phyloP scores from a whole-genome alignment of 2,113 vertebrate species.

The Chionodraco myersi region DNA sequence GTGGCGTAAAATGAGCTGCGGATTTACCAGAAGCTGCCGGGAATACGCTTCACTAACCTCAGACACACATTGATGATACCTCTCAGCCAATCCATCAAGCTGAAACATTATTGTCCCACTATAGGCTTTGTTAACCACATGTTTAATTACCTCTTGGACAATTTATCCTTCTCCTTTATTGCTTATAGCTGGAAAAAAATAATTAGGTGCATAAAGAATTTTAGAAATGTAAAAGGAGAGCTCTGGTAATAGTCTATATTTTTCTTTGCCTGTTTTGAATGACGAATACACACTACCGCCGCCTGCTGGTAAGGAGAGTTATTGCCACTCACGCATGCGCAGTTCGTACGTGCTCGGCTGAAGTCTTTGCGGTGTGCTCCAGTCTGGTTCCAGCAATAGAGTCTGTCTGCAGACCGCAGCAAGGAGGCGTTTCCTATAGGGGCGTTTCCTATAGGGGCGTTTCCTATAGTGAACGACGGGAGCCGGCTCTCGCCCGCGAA shows the following conservation, averaged over 20 bases:
- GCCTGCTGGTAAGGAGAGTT: too few relatives aligned
- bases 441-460: too few relatives aligned
- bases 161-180: not conserved
- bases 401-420: too few relatives aligned
- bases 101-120: conserved; percentile 22
- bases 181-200: not conserved
- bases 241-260: not conserved
- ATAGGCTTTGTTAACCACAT: conserved; percentile 20
- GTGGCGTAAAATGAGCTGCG: conserved; percentile 64
- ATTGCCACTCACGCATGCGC: too few relatives aligned
- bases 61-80: conserved; percentile 49
- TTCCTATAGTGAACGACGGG: too few relatives aligned
- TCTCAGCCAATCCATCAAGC: conserved; percentile 23
- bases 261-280: not conserved
- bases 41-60: conserved; percentile 38
- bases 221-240: not conserved
- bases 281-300: too few relatives aligned
- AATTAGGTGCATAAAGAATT: not conserved
- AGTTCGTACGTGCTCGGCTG: too few relatives aligned
- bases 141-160: conserved; percentile 26
- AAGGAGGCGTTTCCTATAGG: too few relatives aligned
- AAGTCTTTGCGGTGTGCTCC: too few relatives aligned
- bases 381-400: too few relatives aligned
- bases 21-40: conserved; percentile 55
- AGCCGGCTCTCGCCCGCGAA: too few relatives aligned